Evolutionary conservation across 2,888 invertebrate genomes (phyloP), one percentile per base, ranked within the genome.

Genomic region (Drosophila pseudotalamancana): DNA sequence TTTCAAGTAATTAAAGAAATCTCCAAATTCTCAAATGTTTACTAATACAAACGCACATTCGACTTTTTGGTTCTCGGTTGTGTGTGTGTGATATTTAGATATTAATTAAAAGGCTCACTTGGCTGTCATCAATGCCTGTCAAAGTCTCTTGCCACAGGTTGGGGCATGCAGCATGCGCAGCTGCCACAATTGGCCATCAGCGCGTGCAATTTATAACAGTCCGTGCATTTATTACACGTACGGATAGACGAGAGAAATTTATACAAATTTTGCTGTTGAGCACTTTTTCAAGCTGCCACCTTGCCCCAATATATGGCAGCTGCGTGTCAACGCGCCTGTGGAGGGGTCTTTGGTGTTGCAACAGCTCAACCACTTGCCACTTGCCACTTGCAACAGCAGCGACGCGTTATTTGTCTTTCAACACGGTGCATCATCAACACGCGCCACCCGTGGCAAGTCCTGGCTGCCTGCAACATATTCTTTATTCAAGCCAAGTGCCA

Each of bases 401-500:
- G 59, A 77, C 66, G 86, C 80, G 81, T 80, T 85, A 75, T 88
- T 86, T 88, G 77, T 86, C 86, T 87, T 76, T 83, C 86, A 70
- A 78, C 85, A 78, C 80, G 84, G 71, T 54, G 80, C 77, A 76
- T 61, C 80, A 67, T 56, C 80, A 55, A 19, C 77, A 72, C n/a
- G n/a, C n/a, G n/a, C n/a, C n/a, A n/a, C n/a, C n/a, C n/a, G n/a
- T n/a, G n/a, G 8, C 59, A 23, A 27, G 8, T 21, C 9, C 37
- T 18, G 39, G 39, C 63, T 35, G 43, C 55, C 70, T 66, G 43
- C 67, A 46, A 84, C 85, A 88, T 83, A 84, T 88, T 84, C n/a
- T n/a, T 88, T 88, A 83, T 83, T 84, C 87, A 83, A 81, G 83
- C 74, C 82, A 67, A 77, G 78, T 77, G 87, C 65, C 82, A 85